phyloP scores from a whole-genome alignment of 1,140 invertebrate species.

The Caenorhabditis remanei region DNA sequence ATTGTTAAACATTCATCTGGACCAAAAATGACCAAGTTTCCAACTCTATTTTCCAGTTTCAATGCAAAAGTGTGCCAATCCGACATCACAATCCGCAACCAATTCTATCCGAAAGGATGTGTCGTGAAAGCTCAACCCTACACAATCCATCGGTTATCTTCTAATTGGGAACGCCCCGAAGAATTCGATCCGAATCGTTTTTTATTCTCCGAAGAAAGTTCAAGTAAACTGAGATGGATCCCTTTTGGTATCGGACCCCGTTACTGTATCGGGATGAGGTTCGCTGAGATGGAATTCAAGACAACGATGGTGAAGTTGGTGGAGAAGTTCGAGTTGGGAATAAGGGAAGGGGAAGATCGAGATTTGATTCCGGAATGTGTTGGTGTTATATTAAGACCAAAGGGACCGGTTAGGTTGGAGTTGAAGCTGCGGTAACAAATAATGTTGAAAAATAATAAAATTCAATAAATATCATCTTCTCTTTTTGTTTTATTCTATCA shows the following conservation, averaged over 20 bases:
- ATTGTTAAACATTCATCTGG: too few species aligned
- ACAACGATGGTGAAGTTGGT: constrained; percentile 79
- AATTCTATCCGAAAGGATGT: constrained; percentile 80
- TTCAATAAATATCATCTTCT: too few species aligned
- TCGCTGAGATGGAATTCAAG: constrained; percentile 83
- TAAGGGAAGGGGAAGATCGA: background rate
- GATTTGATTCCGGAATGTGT: constrained; percentile 15
- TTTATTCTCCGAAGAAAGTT: constrained; percentile 25
- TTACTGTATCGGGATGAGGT: constrained; percentile 82
- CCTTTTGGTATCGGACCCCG: constrained; percentile 81
- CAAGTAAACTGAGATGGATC: constrained; percentile 77
- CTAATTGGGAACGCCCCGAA: constrained; percentile 81
- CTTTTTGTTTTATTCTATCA: too few species aligned
- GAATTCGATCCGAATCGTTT: constrained; percentile 81
- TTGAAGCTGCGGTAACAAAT: background rate
- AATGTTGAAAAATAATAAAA: too few species aligned
- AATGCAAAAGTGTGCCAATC: constrained; percentile 64
- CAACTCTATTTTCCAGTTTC: constrained; percentile 66
- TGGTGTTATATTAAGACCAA: constrained; percentile 22
- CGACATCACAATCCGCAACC: constrained; percentile 74
- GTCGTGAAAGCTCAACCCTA: constrained; percentile 81
- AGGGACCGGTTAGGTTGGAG: constrained; percentile 9
- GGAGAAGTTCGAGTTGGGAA: constrained; percentile 39
- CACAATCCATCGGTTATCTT: constrained; percentile 82
- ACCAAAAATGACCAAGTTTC: too few species aligned